These are phyloP conservation scores for Dipodomys stephensi DNA, from an alignment of 2,113 vertebrate genomes.

Conservation along the genomic window DNA sequence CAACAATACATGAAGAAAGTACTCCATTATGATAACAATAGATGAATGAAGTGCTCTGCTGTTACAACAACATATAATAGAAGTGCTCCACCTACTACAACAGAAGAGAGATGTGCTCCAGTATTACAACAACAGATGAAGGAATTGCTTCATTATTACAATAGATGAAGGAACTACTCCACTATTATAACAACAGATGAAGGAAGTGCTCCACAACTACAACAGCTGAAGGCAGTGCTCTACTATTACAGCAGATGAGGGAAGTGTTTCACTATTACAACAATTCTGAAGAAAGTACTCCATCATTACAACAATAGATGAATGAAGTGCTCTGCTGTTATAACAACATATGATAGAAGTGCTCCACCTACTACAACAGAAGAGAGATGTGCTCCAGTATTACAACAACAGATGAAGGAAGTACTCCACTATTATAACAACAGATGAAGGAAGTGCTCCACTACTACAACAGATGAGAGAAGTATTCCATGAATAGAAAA, in stretches of 20 bases:
- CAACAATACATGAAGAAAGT: too few relatives aligned
- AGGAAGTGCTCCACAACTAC: background rate
- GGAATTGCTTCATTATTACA: background rate
- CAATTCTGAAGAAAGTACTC: too few relatives aligned
- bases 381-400: too few relatives aligned
- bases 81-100: too few relatives aligned
- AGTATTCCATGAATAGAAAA: background rate
- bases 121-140: too few relatives aligned
- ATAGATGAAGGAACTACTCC: conserved; percentile 39
- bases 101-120: too few relatives aligned
- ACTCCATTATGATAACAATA: background rate
- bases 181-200: conserved; percentile 9
- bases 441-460: conserved; percentile 15
- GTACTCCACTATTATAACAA: background rate
- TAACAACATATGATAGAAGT: too few relatives aligned
- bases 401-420: conserved; percentile 13
- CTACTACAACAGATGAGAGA: background rate
- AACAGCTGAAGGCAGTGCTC: conserved; percentile 30
- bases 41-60: conserved; percentile 20
- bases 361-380: too few relatives aligned
- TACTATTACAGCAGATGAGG: too few relatives aligned
- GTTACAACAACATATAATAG: too few relatives aligned
- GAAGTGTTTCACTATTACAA: too few relatives aligned
- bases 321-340: conserved; percentile 5
- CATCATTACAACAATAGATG: background rate